A percentile compares a stretch with the other conserved stretches of the same genome.
These are phyloP conservation scores for Microplitis demolitor DNA, from an alignment of 1,140 invertebrate species.

Conservation along the genomic window DNA sequence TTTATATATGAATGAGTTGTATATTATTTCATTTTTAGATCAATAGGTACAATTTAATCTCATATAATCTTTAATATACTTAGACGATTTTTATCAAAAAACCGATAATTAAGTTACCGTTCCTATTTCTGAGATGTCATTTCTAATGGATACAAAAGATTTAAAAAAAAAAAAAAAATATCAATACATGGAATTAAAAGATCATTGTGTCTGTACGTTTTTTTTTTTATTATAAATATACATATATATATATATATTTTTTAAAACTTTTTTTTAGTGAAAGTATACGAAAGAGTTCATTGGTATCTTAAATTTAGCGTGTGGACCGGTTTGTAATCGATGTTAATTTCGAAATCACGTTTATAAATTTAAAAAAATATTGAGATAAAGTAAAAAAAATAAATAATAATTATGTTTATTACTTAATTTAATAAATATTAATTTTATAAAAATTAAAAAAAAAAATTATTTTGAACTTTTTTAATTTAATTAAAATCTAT, in stretches of 20 bases:
- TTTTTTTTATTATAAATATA: slow-evolving; percentile 40
- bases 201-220: neutral
- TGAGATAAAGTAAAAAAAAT: neutral
- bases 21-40: neutral
- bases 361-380: neutral
- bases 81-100: slow-evolving; percentile 13
- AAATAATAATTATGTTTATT: neutral
- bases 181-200: neutral
- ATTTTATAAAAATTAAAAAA: no score
- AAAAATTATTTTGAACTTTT: no score
- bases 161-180: neutral
- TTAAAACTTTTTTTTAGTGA: slow-evolving; percentile 19
- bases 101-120: slow-evolving; percentile 28
- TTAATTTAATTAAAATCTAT: no score
- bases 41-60: neutral
- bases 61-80: neutral
- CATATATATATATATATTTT: slow-evolving; percentile 44
- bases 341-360: neutral
- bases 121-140: slow-evolving; percentile 8
- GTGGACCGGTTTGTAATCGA: slow-evolving; percentile 45
- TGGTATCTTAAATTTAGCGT: slow-evolving; percentile 44
- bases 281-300: slow-evolving; percentile 42
- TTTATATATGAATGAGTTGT: neutral
- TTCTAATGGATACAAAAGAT: neutral
- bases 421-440: no score